Base-by-base conservation (phyloP, 2,888 invertebrate species). In the Drepana falcataria region DNA sequence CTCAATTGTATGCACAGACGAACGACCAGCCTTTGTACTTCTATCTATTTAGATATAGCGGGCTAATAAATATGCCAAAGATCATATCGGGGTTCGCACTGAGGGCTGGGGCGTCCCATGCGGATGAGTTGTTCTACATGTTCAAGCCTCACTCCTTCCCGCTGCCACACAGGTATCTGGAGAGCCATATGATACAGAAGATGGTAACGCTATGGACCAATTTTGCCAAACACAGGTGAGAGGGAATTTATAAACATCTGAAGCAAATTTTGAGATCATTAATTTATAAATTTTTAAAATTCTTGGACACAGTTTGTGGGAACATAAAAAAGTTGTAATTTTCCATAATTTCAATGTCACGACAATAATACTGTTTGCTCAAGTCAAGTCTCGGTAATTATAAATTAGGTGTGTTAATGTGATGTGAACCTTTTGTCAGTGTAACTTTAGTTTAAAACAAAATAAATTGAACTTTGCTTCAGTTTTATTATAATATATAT, bases 181-280 rank as follows among this genome's bases (percentile, higher is more conserved):
- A 91, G 62, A 68, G 62, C 7, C 59, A 61, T 2, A 88, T 88
- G 86, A 79, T 85, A 49, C 68, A 71, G 48, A 70, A 81, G 2
- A 87, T 91, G 86, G 79, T 88, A 35, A 83, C 81, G 4, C 64
- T 91, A 62, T 91, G 90, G 90, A 90, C 90, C 0, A 91, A 91
- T 67, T 91, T 91, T 55, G 91, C 91, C 2, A 91, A 91, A 63
- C 86, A 81, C 63, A 75, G 82, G 91, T 91, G 66, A 65, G 76
- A 68, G 47, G 51, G 35, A 4, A 44, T 9, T 44, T 44, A 41
- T 48, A 7, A 47, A 41, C 4, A 44, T n/a, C 21, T 21, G 48
- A 33, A 7, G 47, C 2, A 7, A 40, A 40, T 47, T 21, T 21
- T 21, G 21, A 21, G 21, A 21, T 21, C 21, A 21, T 21, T 21